Evolutionary conservation across 2,113 vertebrate species (phyloP).

Genomic region (Takifugu bimaculatus): DNA sequence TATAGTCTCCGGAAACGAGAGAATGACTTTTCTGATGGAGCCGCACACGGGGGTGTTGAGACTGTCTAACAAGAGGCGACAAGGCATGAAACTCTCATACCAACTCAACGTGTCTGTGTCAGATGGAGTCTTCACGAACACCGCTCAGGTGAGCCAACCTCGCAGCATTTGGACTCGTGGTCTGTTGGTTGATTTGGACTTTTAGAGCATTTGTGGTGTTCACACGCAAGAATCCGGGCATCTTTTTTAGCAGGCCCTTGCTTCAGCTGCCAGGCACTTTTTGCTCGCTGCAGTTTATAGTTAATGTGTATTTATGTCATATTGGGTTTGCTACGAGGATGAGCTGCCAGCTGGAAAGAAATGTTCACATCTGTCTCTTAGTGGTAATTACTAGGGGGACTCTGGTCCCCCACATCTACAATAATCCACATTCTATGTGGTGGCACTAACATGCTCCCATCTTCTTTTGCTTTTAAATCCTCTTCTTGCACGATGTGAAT

Average conservation of each 20-base stretch:
- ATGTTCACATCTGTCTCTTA: slow-evolving; percentile 38
- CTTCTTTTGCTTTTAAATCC: neutral
- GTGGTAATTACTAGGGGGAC: slow-evolving; percentile 38
- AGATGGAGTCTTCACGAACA: slow-evolving; percentile 93
- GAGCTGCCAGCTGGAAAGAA: slow-evolving; percentile 41
- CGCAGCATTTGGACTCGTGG: slow-evolving; percentile 9
- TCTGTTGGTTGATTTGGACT: slow-evolving; percentile 29
- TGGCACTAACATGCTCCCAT: neutral
- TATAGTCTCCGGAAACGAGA: slow-evolving; percentile 91
- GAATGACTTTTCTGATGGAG: slow-evolving; percentile 88
- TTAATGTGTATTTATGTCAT: slow-evolving; percentile 44
- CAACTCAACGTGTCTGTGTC: slow-evolving; percentile 94
- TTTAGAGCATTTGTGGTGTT: slow-evolving; percentile 19
- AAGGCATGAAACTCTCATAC: slow-evolving; percentile 86
- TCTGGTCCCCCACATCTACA: slow-evolving; percentile 4
- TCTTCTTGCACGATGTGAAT: slow-evolving; percentile 10
- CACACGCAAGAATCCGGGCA: neutral
- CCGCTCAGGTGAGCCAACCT: slow-evolving; percentile 76
- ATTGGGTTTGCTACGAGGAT: slow-evolving; percentile 39
- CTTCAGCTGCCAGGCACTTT: slow-evolving; percentile 17
- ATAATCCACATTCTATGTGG: slow-evolving; percentile 2
- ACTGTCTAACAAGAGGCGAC: slow-evolving; percentile 87
- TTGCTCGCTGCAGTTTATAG: slow-evolving; percentile 25
- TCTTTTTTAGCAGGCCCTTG: slow-evolving; percentile 15
- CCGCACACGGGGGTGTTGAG: slow-evolving; percentile 84